These are phyloP conservation scores for Pelecanoides urinatrix DNA, from an alignment of 2,113 vertebrate species.

Conservation along the genomic window DNA sequence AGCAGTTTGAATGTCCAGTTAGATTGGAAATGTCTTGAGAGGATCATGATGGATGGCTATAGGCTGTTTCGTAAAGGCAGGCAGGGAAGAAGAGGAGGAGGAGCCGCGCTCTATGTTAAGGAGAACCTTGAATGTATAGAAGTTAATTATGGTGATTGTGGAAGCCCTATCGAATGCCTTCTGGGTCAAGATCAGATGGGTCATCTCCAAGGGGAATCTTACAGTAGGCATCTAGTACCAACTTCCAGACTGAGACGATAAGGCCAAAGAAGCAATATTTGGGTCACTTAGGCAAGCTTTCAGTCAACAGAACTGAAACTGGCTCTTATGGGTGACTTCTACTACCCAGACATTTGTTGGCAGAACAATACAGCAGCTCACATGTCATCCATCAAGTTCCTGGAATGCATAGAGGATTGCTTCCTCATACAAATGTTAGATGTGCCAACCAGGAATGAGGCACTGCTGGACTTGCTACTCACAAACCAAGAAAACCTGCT, in stretches of 20 bases:
- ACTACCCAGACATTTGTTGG: background rate
- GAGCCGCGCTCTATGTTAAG: background rate
- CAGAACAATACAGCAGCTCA: background rate
- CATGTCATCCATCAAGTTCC: background rate
- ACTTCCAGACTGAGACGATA: background rate
- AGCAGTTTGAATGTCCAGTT: background rate
- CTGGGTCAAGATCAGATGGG: background rate
- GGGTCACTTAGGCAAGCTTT: background rate
- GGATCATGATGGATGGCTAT: background rate
- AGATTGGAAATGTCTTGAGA: background rate
- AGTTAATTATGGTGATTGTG: background rate
- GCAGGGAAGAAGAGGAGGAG: background rate
- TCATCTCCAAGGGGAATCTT: background rate
- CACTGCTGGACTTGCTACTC: background rate
- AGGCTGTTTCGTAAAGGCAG: background rate
- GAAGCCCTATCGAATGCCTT: background rate
- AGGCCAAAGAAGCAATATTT: background rate
- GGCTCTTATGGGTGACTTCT: background rate
- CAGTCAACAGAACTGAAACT: background rate
- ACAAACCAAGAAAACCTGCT: background rate
- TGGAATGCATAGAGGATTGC: background rate
- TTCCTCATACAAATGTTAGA: background rate
- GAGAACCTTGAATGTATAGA: background rate
- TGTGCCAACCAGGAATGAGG: background rate
- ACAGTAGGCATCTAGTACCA: background rate